These are phyloP conservation scores for Limulus polyphemus DNA, from an alignment of 2,888 invertebrate species.

Conservation along the genomic window DNA sequence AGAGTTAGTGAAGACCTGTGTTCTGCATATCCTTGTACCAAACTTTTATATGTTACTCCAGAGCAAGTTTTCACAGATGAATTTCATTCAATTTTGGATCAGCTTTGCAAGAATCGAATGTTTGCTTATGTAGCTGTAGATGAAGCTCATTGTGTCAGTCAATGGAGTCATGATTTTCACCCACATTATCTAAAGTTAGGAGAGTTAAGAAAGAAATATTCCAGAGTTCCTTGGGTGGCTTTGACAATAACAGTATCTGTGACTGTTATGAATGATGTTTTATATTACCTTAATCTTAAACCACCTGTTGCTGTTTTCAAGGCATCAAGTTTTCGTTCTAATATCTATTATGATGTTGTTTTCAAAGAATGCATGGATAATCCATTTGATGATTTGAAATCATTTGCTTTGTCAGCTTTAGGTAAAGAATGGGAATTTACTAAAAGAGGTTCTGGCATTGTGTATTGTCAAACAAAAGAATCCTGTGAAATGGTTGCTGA, in stretches of 20 bases:
- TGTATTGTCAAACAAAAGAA: slow-evolving; percentile 89
- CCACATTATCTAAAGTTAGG: slow-evolving; percentile 89
- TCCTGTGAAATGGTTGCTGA: slow-evolving; percentile 71
- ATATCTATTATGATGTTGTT: slow-evolving; percentile 86
- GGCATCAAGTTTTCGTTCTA: slow-evolving; percentile 76
- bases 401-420: slow-evolving; percentile 56
- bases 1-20: slow-evolving; percentile 63
- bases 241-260: slow-evolving; percentile 87
- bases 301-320: slow-evolving; percentile 61
- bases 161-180: slow-evolving; percentile 98
- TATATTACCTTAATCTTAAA: slow-evolving; percentile 54
- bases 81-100: slow-evolving; percentile 17
- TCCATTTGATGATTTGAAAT: slow-evolving; percentile 63
- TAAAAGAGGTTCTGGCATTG: slow-evolving; percentile 59
- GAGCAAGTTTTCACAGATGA: slow-evolving; percentile 56
- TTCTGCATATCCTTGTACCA: slow-evolving; percentile 55
- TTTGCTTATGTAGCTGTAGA: slow-evolving; percentile 86
- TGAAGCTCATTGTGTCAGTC: slow-evolving; percentile 94
- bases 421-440: slow-evolving; percentile 40
- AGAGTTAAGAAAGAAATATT: slow-evolving; percentile 47
- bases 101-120: slow-evolving; percentile 58
- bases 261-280: slow-evolving; percentile 65
- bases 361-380: slow-evolving; percentile 67
- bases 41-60: slow-evolving; percentile 87
- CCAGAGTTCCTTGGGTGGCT: slow-evolving; percentile 69